Evolutionary conservation across 2,113 vertebrate species (phyloP), one percentile per base, ranked within the genome.

Genomic region (Poeciliopsis retropinna): DNA sequence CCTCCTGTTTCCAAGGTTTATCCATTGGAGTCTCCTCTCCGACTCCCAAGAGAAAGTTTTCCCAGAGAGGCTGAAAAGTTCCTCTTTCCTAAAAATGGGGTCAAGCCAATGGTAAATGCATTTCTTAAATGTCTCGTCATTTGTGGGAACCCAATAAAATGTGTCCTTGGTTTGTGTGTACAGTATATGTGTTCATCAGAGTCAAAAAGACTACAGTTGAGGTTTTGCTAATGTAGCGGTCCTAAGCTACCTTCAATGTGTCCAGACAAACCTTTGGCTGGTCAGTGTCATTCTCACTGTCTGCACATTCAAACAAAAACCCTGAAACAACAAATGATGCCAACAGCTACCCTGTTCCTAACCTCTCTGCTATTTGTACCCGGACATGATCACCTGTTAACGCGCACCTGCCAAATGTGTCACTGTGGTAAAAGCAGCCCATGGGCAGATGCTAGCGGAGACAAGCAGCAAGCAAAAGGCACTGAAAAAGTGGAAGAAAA

Each of bases 261-360:
- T 64, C 37, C 70, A 51, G 72, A 84, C 84, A 79, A 80, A 74
- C 19, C 72, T 75, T 85, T 73, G 84, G 79, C 87, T 87, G 81
- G 44, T 76, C 60, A 64, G 62, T 75, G 71, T 66, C 72, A 71
- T 71, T 85, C 75, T 81, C 70, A 37, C 32, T 7, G 64, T 67
- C 80, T 74, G 75, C 11, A 76, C 61, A 79, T 84, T 39, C 39
- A 39, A 39, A 39, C 83, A 84, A 73, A 82, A 75, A 44, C 88
- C 85, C 87, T 90, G 88, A 88, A 88, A 85, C 78, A 90, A 89
- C 87, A 89, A 60, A 82, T 87, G 84, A 89, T 64, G 72, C 22
- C 83, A 84, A 30, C 73, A 30, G 85, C 87, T 89, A 87, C 69
- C 69, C 72, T 0, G 32, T 9, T 32, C 32, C 32, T 37, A 61